Conservation (phyloP, 1,140 invertebrate genomes). For the Heterodera schachtii region DNA sequence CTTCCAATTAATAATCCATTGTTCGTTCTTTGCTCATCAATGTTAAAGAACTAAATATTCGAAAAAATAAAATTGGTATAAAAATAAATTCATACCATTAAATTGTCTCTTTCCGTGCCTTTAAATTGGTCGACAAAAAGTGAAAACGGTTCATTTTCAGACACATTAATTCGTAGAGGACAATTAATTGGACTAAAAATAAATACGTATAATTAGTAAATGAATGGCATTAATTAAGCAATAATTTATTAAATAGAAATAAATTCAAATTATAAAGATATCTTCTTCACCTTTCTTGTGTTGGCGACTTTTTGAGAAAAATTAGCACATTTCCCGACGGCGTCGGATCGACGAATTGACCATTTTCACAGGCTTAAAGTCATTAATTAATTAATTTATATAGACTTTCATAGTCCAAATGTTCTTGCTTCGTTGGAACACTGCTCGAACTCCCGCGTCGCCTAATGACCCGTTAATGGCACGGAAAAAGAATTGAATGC, state of each 20-base stretch:
- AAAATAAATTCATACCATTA: not conserved
- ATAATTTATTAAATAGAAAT: too few relatives aligned
- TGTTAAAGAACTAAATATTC: not conserved
- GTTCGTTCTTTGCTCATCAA: not conserved
- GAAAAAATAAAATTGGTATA: not conserved
- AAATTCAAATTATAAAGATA: not conserved
- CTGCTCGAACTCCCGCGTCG: not conserved
- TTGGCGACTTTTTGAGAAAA: not conserved
- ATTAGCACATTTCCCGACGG: not conserved
- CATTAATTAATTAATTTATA: not conserved
- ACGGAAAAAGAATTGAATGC: slow-evolving; percentile 3
- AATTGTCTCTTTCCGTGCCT: not conserved
- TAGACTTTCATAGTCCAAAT: not conserved
- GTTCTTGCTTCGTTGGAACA: not conserved
- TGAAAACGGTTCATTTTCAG: not conserved
- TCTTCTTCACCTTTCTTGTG: not conserved
- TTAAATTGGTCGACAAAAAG: not conserved
- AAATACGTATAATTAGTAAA: not conserved
- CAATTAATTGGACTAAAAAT: not conserved
- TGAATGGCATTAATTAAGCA: not conserved
- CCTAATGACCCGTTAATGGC: not conserved
- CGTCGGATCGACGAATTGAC: not conserved
- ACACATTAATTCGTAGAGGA: not conserved
- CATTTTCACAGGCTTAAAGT: not conserved
- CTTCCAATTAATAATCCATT: not conserved